Evolutionary conservation across 1,140 invertebrate genomes (phyloP), one percentile per base, ranked within the genome.

Genomic region (Drosophila jambulina): DNA sequence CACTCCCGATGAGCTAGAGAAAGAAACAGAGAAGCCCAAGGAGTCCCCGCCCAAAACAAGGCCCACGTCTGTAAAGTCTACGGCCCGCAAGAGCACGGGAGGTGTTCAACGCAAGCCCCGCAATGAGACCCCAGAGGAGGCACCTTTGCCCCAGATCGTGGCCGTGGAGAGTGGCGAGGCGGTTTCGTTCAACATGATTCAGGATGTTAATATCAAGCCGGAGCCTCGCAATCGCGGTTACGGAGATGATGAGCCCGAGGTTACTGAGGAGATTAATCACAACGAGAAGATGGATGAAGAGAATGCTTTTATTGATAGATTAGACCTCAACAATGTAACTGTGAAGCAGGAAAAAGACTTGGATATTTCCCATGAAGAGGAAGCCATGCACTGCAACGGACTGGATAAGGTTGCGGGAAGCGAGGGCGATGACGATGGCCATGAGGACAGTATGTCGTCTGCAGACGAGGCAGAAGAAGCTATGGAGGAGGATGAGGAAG

Each of bases 301-400:
- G 46, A 36, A 76, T 27, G 56, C 61, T 9, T 92, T 85, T 45
- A 87, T 90, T n/a, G 77, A 58, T 4, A 79, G 49, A 38, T 65
- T 92, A 15, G 88, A 92, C 60, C 61, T 87, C 12, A 78, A 56
- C 42, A 92, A 82, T 58, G 61, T 92, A 32, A 53, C 40, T 3
- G 82, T 92, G 21, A 92, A 92, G 45, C 88, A 92, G 59, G 91
- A 92, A 51, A 78, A 76, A 19, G 86, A 91, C 56, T 64, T 90
- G 36, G 78, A 88, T 25, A 78, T 91, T 21, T 56, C 64, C n/a
- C 78, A 85, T 71, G 72, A 80, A 21, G 1, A 62, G 12, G 61
- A 61, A 12, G 38, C 46, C n/a, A 15, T 53, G 29, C 67, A 58
- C 38, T 71, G 36, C 27, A 91, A 91, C 60, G 78, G 78, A 12